Base-by-base conservation (phyloP, 2,888 invertebrate genomes). In the Tethea ocularis region DNA sequence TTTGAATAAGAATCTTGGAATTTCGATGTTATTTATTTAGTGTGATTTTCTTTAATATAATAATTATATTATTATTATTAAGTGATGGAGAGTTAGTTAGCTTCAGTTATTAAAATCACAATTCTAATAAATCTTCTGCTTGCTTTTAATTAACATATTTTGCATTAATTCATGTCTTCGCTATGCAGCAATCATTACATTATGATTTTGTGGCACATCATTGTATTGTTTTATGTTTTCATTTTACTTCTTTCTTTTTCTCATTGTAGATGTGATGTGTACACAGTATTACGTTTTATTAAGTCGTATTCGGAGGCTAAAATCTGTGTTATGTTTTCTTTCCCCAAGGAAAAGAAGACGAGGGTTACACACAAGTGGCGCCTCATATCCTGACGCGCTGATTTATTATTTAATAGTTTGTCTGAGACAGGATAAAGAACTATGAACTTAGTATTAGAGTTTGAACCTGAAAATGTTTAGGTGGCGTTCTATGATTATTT, bases 241-340 rank as follows among this genome's bases (percentile, higher is more conserved):
- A 2, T 20, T 46, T 46, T 46, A 23, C 5, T 17, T 29, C 53
- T 7, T 5, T 33, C 15, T 33, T 33, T 56, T 51, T 52, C 24
- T 15, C 15, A 52, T 52, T 58, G 46, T 24, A 7, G n/a, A n/a
- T n/a, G 61, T 61, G 76, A 79, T 79, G 76, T 77, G 68, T 72
- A 80, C 80, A 77, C 65, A 68, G 66, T 67, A 46, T 1, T 17
- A 15, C n/a, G 6, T 20, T 46, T 46, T 8, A 17, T 46, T 6
- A 46, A 46, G 67, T 17, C 20, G 20, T 54, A 13, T 33, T 54
- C 53, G 54, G 68, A 76, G 71, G 71, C 64, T 82, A 87, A 87
- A 83, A 88, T 64, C 71, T 83, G 80, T 86, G 79, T 68, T 80
- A 70, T 84, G 64, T 87, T 90, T 89, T 90, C 83, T 91, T 88